Evolutionary conservation across 1,140 invertebrate genomes (phyloP).

Genomic region (Caenorhabditis tropicalis): DNA sequence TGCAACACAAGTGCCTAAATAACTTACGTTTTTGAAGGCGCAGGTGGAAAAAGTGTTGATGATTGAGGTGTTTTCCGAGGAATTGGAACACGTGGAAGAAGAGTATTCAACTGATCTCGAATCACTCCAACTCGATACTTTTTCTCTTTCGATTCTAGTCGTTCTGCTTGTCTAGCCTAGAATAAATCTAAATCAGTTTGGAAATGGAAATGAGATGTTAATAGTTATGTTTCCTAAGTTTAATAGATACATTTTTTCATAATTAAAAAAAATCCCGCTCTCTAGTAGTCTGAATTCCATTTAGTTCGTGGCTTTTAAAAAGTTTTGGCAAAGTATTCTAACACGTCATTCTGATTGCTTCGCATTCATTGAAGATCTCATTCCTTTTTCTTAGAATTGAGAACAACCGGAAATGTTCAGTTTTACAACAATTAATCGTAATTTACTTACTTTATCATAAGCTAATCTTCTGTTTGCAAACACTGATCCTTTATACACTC

Average conservation of each 20-base stretch:
- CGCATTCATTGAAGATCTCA: too few species aligned
- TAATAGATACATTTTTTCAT: too few species aligned
- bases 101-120: constrained; percentile 2
- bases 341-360: too few species aligned
- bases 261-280: too few species aligned
- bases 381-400: background rate
- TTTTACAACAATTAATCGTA: background rate
- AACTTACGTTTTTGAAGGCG: constrained; percentile 14
- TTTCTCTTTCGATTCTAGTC: constrained; percentile 19
- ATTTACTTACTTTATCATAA: background rate
- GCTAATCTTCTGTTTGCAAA: constrained; percentile 20
- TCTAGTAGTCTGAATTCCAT: too few species aligned
- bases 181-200: background rate
- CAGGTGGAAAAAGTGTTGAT: background rate
- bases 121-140: constrained; percentile 31
- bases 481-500: constrained; percentile 28
- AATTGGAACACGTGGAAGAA: background rate
- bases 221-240: too few species aligned
- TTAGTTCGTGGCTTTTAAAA: too few species aligned
- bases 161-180: constrained; percentile 2
- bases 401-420: background rate
- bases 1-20: background rate
- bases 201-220: too few species aligned
- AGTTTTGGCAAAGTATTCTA: too few species aligned
- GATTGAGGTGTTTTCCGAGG: background rate